Conservation (phyloP, 2,888 invertebrate species). For the Parelbella ahira region DNA sequence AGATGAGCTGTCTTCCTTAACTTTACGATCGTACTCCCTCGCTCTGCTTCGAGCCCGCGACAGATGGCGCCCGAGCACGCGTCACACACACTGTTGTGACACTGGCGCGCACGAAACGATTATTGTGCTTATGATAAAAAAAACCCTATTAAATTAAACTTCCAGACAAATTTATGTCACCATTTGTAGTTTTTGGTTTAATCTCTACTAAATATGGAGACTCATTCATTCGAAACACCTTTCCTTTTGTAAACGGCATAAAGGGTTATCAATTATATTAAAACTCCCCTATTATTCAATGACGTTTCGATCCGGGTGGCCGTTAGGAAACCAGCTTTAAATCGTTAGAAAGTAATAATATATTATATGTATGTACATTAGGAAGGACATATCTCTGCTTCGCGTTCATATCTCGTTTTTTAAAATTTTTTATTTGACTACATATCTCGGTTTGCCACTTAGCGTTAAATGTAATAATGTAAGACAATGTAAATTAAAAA, state of each 20-base stretch:
- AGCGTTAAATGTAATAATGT: no score
- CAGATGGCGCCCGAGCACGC: conserved; percentile 31
- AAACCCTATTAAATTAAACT: conserved; percentile 37
- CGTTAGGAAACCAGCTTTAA: conserved; percentile 53
- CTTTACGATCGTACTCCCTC: conserved; percentile 28
- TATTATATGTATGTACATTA: conserved; percentile 32
- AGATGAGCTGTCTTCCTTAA: conserved; percentile 46
- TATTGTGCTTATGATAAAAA: conserved; percentile 20
- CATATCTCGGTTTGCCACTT: conserved; percentile 73
- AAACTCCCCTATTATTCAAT: conserved; percentile 14
- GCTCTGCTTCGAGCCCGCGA: no score
- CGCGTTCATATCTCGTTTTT: conserved; percentile 37
- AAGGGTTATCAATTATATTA: conserved; percentile 39
- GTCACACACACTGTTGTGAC: conserved; percentile 53
- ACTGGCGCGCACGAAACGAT: conserved; percentile 34
- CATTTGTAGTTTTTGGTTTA: conserved; percentile 52
- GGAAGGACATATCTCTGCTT: conserved; percentile 43
- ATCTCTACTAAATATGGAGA: conserved; percentile 52
- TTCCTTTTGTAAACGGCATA: conserved; percentile 41
- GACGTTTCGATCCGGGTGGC: conserved; percentile 34
- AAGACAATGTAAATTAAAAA: conserved; percentile 38
- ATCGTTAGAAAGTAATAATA: conserved; percentile 46
- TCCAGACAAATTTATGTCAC: conserved; percentile 52
- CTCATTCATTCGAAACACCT: conserved; percentile 51
- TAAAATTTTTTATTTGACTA: conserved; percentile 44